A percentile compares a stretch with the other conserved stretches of the same genome.
These are phyloP conservation scores for Ploceus nigricollis DNA, from an alignment of 2,113 vertebrate genomes.

Conservation along the genomic window DNA sequence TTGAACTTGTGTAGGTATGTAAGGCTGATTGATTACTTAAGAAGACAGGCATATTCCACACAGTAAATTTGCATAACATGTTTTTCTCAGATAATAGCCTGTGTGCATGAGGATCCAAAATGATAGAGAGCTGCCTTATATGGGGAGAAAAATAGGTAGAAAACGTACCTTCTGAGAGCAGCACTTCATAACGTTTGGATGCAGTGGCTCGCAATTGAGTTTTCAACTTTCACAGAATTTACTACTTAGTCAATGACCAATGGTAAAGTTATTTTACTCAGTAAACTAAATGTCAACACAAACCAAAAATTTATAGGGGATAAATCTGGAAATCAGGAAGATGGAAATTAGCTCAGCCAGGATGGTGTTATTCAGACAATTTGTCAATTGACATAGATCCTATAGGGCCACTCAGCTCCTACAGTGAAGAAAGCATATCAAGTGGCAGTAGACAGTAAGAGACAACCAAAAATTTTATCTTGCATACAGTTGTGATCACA, in stretches of 20 bases:
- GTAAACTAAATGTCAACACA: not conserved
- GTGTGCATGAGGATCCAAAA: not conserved
- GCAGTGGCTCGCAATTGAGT: not conserved
- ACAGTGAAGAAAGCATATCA: not conserved
- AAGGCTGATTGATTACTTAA: not conserved
- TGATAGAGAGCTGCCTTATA: not conserved
- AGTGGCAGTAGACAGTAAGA: not conserved
- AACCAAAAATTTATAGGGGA: not conserved
- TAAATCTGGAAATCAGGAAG: not conserved
- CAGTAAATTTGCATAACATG: not conserved
- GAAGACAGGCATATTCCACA: not conserved
- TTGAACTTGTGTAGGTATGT: not conserved
- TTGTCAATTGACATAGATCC: not conserved
- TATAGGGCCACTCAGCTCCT: not conserved
- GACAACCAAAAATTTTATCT: not conserved
- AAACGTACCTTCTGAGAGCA: slow-evolving; percentile 10
- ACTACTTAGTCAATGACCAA: not conserved
- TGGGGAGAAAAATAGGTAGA: slow-evolving; percentile 5
- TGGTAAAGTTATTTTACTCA: not conserved
- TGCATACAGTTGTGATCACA: not conserved
- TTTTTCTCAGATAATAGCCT: not conserved
- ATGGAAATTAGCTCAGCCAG: not conserved
- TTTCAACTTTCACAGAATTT: not conserved
- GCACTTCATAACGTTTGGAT: not conserved
- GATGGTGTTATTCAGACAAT: not conserved